Base-by-base conservation (phyloP, 1,140 invertebrate species). In the Campodea augens region DNA sequence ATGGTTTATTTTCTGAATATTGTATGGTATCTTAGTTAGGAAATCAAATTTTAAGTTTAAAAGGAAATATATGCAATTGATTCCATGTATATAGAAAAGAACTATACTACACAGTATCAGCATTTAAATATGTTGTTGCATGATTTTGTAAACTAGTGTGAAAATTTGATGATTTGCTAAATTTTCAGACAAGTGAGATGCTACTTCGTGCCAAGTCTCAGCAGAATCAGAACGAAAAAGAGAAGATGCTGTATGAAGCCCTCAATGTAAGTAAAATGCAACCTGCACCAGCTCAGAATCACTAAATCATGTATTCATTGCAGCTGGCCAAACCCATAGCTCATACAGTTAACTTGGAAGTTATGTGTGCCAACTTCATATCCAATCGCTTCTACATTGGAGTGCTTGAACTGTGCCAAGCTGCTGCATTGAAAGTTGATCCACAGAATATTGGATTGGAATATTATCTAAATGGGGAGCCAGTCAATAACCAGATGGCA, bases 141-240 rank as follows among this genome's bases (percentile, higher is more conserved):
- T n/a, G n/a, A n/a, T n/a, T n/a, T n/a, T n/a, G n/a, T n/a, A n/a
- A n/a, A n/a, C n/a, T n/a, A n/a, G n/a, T n/a, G n/a, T n/a, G n/a
- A n/a, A n/a, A n/a, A n/a, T 49, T 53, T 64, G 70, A 52, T 55
- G n/a, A n/a, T n/a, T n/a, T n/a, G n/a, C n/a, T n/a, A n/a, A n/a
- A n/a, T n/a, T n/a, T n/a, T n/a, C n/a, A 84, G 76, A 85, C 85
- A 1, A 88, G 86, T 55, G 88, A 93, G 64, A 75, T 90, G 49
- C 67, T 93, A 18, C 71, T 87, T 53, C 77, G 77, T 56, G 80
- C 84, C 0, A 83, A 79, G 60, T 71, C 52, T 38, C n/a, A n/a
- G n/a, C n/a, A n/a, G n/a, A n/a, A n/a, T n/a, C n/a, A n/a, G n/a
- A n/a, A n/a, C n/a, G n/a, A 69, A 70, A 43, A 75, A 54, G 74